Evolutionary conservation across 2,113 vertebrate genomes (phyloP).

Genomic region (Trogon surrucura): DNA sequence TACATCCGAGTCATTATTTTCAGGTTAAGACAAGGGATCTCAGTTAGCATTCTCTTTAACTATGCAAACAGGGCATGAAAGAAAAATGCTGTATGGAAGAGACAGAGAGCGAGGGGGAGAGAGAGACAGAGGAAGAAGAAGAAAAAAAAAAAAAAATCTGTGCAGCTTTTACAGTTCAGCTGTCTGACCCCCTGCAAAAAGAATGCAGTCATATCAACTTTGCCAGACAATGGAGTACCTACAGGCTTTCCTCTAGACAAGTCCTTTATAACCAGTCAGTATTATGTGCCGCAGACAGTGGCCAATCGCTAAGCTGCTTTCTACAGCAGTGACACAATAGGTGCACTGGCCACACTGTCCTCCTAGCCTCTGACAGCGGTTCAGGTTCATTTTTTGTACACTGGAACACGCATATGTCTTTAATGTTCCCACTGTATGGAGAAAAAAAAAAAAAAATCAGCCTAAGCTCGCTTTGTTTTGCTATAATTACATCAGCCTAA

Average conservation of each 20-base stretch:
- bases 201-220: conserved; percentile 85
- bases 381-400: conserved; percentile 76
- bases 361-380: conserved; percentile 75
- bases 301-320: conserved; percentile 81
- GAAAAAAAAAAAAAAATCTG: conserved; percentile 61
- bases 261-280: conserved; percentile 86
- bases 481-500: conserved; percentile 78
- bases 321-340: conserved; percentile 84
- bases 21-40: conserved; percentile 77
- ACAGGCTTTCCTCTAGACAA: conserved; percentile 79
- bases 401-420: conserved; percentile 74
- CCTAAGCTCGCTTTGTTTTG: conserved; percentile 66
- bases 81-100: conserved; percentile 66
- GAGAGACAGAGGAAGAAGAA: not conserved
- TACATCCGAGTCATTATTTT: conserved; percentile 76
- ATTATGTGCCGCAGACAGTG: conserved; percentile 82
- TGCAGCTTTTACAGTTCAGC: conserved; percentile 80
- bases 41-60: conserved; percentile 83
- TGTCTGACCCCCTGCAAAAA: conserved; percentile 76
- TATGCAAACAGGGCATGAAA: conserved; percentile 77
- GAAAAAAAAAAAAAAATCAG: conserved; percentile 21
- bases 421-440: conserved; percentile 70
- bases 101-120: not conserved
- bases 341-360: conserved; percentile 82
- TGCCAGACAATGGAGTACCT: conserved; percentile 82